Evolutionary conservation across 2,888 invertebrate species (phyloP), one percentile per base, ranked within the genome.

Genomic region (Hipparchia sbordonii): DNA sequence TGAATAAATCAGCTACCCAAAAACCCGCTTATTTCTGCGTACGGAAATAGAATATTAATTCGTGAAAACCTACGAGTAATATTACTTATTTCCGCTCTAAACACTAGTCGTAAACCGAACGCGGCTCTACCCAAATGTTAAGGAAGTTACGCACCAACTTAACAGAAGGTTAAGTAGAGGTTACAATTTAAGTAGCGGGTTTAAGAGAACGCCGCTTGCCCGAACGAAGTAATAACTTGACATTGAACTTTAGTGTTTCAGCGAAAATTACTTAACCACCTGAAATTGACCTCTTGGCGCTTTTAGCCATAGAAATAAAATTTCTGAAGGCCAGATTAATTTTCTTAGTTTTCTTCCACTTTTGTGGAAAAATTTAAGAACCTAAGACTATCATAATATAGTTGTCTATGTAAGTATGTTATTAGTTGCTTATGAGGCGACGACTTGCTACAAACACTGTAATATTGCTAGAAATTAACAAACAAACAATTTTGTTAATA

Each of bases 31-130:
- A 54, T 57, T 13, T 57, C 13, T 23, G 57, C 23, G 57, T 57
- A 57, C 57, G 57, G 59, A 60, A 60, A 39, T 60, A 60, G 39
- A 60, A 23, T 23, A 57, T 2, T 23, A 60, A 60, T 33, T 33
- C 59, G 59, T 9, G 10, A 60, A 60, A 39, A 23, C 1, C 7
- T 48, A 46, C 6, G 46, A 46, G 23, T 33, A 60, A 60, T 60
- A 33, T 39, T 39, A 39, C 9, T 33, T 10, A 10, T 39, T 39
- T 60, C 59, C 33, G 39, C 39, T 10, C 59, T 60, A 60, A 39
- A 5, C 13, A 13, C 33, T 60, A 60, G 59, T 60, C 33, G 39
- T 60, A 60, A 39, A 13, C 59, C 10, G 39, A 60, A 39, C 2
- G 59, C 33, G 33, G 33, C 12, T 8, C 7, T 33, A 57, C 23